These are phyloP conservation scores for Heterodera schachtii DNA, from an alignment of 1,140 invertebrate genomes.

Conservation along the genomic window DNA sequence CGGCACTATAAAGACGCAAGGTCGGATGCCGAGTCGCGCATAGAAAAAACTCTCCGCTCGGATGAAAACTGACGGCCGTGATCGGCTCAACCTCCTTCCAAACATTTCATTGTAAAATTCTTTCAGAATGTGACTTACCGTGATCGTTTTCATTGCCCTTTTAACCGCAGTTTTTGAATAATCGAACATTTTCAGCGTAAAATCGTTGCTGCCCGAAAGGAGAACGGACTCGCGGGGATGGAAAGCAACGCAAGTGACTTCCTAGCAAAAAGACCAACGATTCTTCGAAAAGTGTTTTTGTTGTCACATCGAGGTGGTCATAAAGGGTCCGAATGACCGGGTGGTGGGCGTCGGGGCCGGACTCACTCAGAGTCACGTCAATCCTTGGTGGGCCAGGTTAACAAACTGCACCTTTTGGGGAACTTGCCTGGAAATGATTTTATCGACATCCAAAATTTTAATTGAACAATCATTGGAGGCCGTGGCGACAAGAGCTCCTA, in stretches of 20 bases:
- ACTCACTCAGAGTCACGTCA: conserved; percentile 63
- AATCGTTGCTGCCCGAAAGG: conserved; percentile 88
- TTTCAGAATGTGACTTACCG: conserved; percentile 33
- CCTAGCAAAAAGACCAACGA: conserved; percentile 67
- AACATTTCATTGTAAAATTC: conserved; percentile 5
- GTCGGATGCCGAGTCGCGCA: conserved; percentile 89
- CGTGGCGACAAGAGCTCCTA: conserved; percentile 88
- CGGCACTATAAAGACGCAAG: conserved; percentile 85
- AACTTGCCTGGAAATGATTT: conserved; percentile 80
- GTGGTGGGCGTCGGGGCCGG: conserved; percentile 75
- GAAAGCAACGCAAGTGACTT: conserved; percentile 94
- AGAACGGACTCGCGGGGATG: conserved; percentile 85
- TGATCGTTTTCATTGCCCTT: conserved; percentile 80
- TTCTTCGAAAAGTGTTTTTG: too few species aligned
- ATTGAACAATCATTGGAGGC: conserved; percentile 97
- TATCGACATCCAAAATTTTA: conserved; percentile 94
- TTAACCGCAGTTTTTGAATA: conserved; percentile 96
- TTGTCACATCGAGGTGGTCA: conserved; percentile 81
- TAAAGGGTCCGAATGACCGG: conserved; percentile 98
- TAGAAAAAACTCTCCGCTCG: conserved; percentile 87
- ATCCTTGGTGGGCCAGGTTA: conserved; percentile 69
- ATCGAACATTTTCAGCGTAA: conserved; percentile 92
- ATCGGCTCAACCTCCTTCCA: conserved; percentile 84
- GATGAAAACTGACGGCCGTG: conserved; percentile 86
- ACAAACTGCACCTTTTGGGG: neutral